phyloP scores from a whole-genome alignment of 2,888 invertebrate genomes.

The Leucophenga maculata region DNA sequence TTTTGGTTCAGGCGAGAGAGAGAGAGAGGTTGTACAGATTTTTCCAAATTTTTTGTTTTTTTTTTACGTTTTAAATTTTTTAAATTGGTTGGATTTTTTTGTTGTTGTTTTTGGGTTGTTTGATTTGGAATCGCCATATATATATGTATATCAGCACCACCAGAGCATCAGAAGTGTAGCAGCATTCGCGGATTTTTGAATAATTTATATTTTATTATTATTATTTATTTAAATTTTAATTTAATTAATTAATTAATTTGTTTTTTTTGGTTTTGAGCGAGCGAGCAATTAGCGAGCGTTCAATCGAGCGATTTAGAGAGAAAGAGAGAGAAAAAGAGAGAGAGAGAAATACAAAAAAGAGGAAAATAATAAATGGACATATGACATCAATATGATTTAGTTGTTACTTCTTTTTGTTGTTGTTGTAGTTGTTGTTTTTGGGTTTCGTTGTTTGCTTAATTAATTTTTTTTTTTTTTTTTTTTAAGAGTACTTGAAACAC shows the following conservation, averaged over 20 bases:
- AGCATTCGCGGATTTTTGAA: too few species aligned
- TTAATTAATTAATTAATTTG: constrained; percentile 3
- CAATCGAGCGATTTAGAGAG: too few species aligned
- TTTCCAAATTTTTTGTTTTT: too few species aligned
- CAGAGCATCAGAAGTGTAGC: too few species aligned
- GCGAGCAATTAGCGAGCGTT: constrained; percentile 5
- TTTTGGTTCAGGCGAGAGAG: too few species aligned
- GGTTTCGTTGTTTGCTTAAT: not conserved
- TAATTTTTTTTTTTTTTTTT: too few species aligned
- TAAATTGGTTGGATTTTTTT: not conserved
- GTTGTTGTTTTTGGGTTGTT: constrained; percentile 4
- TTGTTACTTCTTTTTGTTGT: constrained; percentile 4
- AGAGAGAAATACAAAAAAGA: constrained; percentile 34
- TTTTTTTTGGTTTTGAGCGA: constrained; percentile 36
- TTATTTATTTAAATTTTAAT: not conserved
- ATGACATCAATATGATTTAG: constrained; percentile 24
- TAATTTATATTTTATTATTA: not conserved
- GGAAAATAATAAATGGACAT: constrained; percentile 35
- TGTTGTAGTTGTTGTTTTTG: not conserved
- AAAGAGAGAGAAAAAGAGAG: constrained; percentile 40
- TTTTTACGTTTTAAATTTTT: too few species aligned
- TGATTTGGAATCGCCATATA: too few species aligned
- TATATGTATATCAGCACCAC: too few species aligned
- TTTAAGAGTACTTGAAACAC: too few species aligned
- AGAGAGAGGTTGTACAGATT: too few species aligned